Percentiles rank a stretch among this genome's conserved stretches.
These are phyloP conservation scores for Platysteira castanea DNA, from an alignment of 2,113 vertebrate species.

Conservation along the genomic window DNA sequence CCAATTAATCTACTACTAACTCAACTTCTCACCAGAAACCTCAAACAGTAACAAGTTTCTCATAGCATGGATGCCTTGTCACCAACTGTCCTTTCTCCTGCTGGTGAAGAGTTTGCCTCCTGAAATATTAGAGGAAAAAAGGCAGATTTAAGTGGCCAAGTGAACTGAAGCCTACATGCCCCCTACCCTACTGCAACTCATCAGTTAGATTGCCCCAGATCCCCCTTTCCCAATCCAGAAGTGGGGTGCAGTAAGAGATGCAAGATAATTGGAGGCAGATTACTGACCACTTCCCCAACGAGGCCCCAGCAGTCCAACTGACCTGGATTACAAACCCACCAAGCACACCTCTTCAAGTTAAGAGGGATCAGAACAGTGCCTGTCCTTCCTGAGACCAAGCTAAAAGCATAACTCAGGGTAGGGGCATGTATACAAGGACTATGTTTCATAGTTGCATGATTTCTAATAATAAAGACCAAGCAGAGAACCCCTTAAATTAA, in stretches of 20 bases:
- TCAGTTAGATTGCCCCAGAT: background rate
- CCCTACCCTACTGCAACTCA: background rate
- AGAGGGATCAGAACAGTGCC: background rate
- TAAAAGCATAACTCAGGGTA: background rate
- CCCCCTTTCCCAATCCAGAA: background rate
- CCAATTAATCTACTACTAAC: background rate
- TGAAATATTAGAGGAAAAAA: background rate
- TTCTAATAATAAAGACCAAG: background rate
- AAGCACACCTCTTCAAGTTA: background rate
- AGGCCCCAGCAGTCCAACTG: background rate
- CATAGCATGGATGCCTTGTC: background rate
- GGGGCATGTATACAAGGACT: background rate
- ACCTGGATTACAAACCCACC: background rate
- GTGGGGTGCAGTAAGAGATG: background rate
- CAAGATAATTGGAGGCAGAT: background rate
- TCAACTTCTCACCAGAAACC: background rate
- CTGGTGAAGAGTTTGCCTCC: background rate
- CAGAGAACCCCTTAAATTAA: background rate
- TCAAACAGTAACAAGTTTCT: constrained; percentile 25
- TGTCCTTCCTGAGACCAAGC: background rate
- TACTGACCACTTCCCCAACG: background rate
- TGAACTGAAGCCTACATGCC: background rate
- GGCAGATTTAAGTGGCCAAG: background rate
- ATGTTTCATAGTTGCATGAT: background rate
- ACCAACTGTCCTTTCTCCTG: background rate